Evolutionary conservation across 2,113 vertebrate species (phyloP).

Genomic region (Upupa epops): DNA sequence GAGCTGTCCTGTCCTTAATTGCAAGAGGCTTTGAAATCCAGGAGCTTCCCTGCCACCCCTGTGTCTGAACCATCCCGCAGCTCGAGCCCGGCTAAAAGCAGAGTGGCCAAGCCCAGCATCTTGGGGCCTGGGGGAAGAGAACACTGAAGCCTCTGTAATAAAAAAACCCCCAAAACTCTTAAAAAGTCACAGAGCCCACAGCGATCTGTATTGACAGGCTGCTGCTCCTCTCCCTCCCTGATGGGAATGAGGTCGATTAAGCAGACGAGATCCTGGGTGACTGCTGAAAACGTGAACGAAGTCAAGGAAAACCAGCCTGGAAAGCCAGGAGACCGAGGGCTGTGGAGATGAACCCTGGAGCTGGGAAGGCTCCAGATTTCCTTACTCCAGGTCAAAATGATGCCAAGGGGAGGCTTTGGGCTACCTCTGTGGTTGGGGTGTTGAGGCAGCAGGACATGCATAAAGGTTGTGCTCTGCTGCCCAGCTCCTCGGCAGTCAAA

Average conservation of each 20-base stretch:
- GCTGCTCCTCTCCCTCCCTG: background rate
- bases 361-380: background rate
- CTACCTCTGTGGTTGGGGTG: too few species aligned
- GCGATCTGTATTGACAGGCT: background rate
- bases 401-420: background rate
- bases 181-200: too few species aligned
- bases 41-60: background rate
- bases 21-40: too few species aligned
- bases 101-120: background rate
- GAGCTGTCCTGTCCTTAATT: background rate
- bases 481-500: fast-evolving
- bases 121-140: background rate
- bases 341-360: background rate
- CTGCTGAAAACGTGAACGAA: background rate
- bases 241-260: fast-evolving
- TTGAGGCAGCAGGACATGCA: background rate
- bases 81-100: too few species aligned
- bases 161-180: too few species aligned
- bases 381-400: too few species aligned
- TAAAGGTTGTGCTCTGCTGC: fast-evolving
- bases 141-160: background rate
- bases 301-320: background rate
- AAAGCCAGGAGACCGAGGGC: background rate
- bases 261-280: background rate
- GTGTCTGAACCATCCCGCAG: fast-evolving